phyloP scores from a whole-genome alignment of 2,797 vertebrate species.

The Ammospiza maritima region DNA sequence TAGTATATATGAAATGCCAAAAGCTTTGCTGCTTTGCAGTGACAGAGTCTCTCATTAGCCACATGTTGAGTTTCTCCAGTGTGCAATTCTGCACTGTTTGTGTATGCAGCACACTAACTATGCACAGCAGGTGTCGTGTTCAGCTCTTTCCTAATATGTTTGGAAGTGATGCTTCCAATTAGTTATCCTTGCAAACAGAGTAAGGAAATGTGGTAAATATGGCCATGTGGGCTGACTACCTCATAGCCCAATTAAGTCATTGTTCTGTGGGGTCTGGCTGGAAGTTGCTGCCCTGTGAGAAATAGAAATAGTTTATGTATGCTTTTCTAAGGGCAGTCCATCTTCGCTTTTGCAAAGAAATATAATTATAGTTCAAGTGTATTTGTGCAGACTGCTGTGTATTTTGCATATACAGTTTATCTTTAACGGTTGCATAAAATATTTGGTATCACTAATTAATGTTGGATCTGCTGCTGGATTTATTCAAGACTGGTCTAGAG shows the following conservation, averaged over 20 bases:
- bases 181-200: slow-evolving; percentile 15
- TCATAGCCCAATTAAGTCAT: neutral
- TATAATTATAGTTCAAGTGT: neutral
- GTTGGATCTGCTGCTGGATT: neutral
- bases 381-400: neutral
- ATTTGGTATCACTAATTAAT: neutral
- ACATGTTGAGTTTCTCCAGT: neutral
- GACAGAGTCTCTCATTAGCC: neutral
- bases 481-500: neutral
- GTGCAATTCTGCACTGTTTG: neutral
- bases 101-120: neutral
- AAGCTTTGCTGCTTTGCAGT: neutral
- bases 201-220: slow-evolving; percentile 2
- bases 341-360: neutral
- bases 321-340: neutral
- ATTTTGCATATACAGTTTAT: neutral
- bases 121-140: neutral
- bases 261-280: neutral
- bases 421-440: neutral
- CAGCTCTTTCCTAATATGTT: neutral
- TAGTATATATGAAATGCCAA: neutral
- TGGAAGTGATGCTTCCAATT: slow-evolving; percentile 46
- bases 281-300: neutral
- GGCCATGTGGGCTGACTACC: neutral
- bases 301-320: neutral